A percentile compares a stretch with the other conserved stretches of the same genome.
Evolutionary conservation across 2,888 invertebrate species (phyloP).

Genomic region (Prosapia bicincta): DNA sequence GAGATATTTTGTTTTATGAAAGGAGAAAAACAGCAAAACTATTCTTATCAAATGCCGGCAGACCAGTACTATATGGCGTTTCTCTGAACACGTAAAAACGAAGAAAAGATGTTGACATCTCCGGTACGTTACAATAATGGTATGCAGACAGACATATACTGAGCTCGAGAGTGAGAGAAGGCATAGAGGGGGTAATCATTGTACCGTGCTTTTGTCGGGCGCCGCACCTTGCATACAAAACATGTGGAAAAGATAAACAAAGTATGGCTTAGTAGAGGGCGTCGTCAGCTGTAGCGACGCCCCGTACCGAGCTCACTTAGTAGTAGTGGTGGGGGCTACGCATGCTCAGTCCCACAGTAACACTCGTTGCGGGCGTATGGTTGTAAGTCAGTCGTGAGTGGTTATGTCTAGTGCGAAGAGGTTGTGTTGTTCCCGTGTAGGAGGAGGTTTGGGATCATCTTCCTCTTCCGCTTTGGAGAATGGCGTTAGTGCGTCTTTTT

Average conservation of each 20-base stretch:
- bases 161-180: not conserved
- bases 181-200: slow-evolving; percentile 39
- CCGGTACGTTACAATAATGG: not conserved
- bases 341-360: slow-evolving; percentile 20
- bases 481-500: slow-evolving; percentile 31
- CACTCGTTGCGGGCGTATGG: slow-evolving; percentile 12
- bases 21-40: too few species aligned
- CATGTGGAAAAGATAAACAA: slow-evolving; percentile 54
- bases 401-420: slow-evolving; percentile 47
- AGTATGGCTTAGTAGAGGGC: slow-evolving; percentile 45
- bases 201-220: slow-evolving; percentile 51
- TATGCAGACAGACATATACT: not conserved
- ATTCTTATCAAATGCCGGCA: too few species aligned
- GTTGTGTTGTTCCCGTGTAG: slow-evolving; percentile 50
- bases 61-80: not conserved
- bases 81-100: not conserved
- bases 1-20: too few species aligned
- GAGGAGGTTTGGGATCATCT: slow-evolving; percentile 22
- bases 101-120: not conserved
- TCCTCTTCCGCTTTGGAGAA: slow-evolving; percentile 9
- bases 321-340: slow-evolving; percentile 14
- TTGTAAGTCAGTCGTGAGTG: slow-evolving; percentile 14
- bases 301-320: slow-evolving; percentile 16
- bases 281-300: slow-evolving; percentile 35
- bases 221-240: slow-evolving; percentile 45